Base-by-base conservation (phyloP, 2,888 invertebrate species). In the Microctonus brassicae region DNA sequence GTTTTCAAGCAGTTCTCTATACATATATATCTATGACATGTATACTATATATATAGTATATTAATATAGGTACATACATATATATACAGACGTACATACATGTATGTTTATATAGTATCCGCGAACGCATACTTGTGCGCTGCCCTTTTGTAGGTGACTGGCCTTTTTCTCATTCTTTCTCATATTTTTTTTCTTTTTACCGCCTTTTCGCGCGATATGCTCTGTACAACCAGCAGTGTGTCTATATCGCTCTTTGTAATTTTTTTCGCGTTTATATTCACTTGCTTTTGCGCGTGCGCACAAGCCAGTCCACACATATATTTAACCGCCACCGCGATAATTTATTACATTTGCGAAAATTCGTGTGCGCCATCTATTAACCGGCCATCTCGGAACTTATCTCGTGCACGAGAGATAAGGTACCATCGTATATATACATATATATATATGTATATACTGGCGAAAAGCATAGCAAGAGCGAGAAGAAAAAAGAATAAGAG, bases 111-210 rank as follows among this genome's bases (percentile, higher is more conserved):
- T 62, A 66, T 57, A 29, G 60, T 58, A 11, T n/a, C 17, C 47
- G 47, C 47, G 47, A 47, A 9, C 17, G 17, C 47, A 47, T 47
- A 47, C 17, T 47, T n/a, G 39, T 20, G 62, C 78, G 80, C 81
- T 85, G 86, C 83, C 84, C 84, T 86, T 86, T 86, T 82, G 84
- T 84, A 82, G 85, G 81, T 82, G 84, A 82, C 79, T 84, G 79
- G 83, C 82, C 82, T 84, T 84, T 84, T 82, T 70, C 60, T 70
- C 58, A 55, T 66, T 53, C 67, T 74, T 72, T 66, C 68, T 57
- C 61, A 29, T 29, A 29, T 64, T 53, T 62, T 24, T 26, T 34
- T 29, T 42, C 33, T 66, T 52, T 53, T 22, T 63, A 33, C 36
- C 42, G 68, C 42, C 29, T 24, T 10, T 26, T 34, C 26, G 39